phyloP scores from a whole-genome alignment of 2,113 vertebrate genomes.

The Archilochus colubris region DNA sequence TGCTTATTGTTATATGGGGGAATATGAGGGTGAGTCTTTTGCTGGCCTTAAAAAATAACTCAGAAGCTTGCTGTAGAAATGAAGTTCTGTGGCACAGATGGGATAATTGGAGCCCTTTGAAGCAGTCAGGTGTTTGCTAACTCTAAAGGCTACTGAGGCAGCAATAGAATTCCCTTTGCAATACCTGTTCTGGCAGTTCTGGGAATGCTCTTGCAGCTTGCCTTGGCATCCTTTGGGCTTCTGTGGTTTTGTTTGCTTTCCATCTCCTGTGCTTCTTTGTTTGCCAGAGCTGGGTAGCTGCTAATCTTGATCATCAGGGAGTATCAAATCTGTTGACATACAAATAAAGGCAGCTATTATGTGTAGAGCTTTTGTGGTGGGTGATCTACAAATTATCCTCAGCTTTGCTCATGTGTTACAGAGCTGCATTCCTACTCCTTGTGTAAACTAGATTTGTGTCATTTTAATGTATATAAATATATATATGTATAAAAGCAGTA shows the following conservation, averaged over 20 bases:
- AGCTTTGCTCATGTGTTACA: not conserved
- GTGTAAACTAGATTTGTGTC: not conserved
- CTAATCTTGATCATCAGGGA: slow-evolving; percentile 50
- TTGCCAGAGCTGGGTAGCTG: not conserved
- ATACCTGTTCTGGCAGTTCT: slow-evolving; percentile 10
- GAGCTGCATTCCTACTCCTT: not conserved
- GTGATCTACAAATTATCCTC: slow-evolving; percentile 20
- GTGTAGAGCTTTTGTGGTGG: slow-evolving; percentile 1
- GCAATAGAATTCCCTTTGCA: not conserved
- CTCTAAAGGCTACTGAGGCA: not conserved
- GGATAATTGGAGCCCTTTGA: not conserved
- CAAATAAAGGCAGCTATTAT: slow-evolving; percentile 37
- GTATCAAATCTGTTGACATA: slow-evolving; percentile 47
- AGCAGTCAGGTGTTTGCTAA: not conserved
- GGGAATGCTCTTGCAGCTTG: not conserved
- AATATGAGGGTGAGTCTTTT: not conserved
- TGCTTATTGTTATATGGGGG: not conserved
- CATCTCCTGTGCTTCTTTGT: not conserved
- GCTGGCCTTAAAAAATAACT: not conserved
- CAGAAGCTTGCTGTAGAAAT: not conserved
- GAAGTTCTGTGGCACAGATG: not conserved
- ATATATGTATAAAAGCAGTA: not conserved
- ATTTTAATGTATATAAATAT: not conserved
- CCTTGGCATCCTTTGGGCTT: not conserved
- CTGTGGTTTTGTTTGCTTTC: slow-evolving; percentile 49